Evolutionary conservation across 2,113 vertebrate genomes (phyloP).

Genomic region (Esox niger): DNA sequence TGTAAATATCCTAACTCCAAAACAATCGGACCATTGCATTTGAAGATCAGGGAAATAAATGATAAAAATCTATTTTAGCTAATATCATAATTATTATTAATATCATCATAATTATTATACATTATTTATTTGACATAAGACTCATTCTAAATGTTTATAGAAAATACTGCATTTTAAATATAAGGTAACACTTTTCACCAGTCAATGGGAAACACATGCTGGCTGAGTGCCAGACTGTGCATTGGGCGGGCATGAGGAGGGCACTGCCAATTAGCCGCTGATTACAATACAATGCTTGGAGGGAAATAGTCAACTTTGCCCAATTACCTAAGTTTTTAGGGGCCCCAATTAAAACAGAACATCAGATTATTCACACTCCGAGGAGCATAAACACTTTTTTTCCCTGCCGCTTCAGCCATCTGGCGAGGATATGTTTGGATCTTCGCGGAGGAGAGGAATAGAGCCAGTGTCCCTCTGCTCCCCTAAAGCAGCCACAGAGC

Average conservation of each 20-base stretch:
- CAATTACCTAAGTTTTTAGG: constrained; percentile 11
- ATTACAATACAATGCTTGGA: constrained; percentile 28
- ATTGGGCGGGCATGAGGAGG: not conserved
- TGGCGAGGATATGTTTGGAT: constrained; percentile 31
- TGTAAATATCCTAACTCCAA: too few relatives aligned
- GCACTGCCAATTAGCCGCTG: not conserved
- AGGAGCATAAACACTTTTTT: constrained; percentile 20
- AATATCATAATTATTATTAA: too few relatives aligned
- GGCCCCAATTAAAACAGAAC: constrained; percentile 32
- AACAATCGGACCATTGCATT: too few relatives aligned
- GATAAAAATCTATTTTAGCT: too few relatives aligned
- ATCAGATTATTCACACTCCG: constrained; percentile 13
- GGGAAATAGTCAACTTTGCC: not conserved
- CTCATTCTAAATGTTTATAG: too few relatives aligned
- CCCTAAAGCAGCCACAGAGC: constrained; percentile 26
- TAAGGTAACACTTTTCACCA: not conserved
- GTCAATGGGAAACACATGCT: not conserved
- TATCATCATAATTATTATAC: too few relatives aligned
- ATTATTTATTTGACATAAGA: too few relatives aligned
- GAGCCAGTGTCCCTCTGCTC: constrained; percentile 33
- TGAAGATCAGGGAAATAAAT: too few relatives aligned
- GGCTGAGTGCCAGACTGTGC: not conserved
- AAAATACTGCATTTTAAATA: too few relatives aligned
- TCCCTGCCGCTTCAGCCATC: constrained; percentile 41
- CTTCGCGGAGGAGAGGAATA: not conserved